phyloP scores from a whole-genome alignment of 2,888 invertebrate species.

The Stictocephala bisonia region DNA sequence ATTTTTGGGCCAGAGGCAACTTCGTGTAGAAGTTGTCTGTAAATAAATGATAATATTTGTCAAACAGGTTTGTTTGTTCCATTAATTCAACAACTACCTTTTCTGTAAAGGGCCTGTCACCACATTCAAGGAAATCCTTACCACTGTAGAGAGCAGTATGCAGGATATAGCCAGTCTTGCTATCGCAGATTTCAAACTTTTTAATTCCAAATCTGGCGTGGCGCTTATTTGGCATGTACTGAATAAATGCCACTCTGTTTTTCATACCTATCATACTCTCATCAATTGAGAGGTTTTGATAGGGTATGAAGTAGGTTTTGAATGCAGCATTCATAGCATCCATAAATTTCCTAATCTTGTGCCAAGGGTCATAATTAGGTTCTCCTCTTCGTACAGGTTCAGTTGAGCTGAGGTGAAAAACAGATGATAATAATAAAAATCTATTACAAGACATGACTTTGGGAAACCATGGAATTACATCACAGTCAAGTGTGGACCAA shows the following conservation, averaged over 20 bases:
- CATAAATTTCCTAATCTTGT: background rate
- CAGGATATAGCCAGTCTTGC: background rate
- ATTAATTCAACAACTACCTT: too few species aligned
- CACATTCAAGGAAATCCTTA: too few species aligned
- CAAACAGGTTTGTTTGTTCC: too few species aligned
- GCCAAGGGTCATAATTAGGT: background rate
- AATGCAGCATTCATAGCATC: background rate
- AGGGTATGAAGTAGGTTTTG: background rate
- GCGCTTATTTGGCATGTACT: constrained; percentile 21
- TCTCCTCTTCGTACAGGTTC: background rate
- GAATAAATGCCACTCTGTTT: background rate
- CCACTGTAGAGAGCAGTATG: constrained; percentile 9
- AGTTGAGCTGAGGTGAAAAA: background rate
- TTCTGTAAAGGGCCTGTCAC: constrained; percentile 1
- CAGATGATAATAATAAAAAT: background rate
- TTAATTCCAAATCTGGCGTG: background rate
- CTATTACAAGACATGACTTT: constrained; percentile 61
- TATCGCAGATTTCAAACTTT: constrained; percentile 30
- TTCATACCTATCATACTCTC: constrained; percentile 11
- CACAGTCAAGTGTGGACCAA: background rate
- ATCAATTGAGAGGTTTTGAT: background rate
- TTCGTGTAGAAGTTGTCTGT: too few species aligned
- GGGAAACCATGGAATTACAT: constrained; percentile 18
- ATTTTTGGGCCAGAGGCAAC: too few species aligned
- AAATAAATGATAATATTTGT: too few species aligned